Base-by-base conservation (phyloP, 2,113 vertebrate species). In the Python bivittatus region DNA sequence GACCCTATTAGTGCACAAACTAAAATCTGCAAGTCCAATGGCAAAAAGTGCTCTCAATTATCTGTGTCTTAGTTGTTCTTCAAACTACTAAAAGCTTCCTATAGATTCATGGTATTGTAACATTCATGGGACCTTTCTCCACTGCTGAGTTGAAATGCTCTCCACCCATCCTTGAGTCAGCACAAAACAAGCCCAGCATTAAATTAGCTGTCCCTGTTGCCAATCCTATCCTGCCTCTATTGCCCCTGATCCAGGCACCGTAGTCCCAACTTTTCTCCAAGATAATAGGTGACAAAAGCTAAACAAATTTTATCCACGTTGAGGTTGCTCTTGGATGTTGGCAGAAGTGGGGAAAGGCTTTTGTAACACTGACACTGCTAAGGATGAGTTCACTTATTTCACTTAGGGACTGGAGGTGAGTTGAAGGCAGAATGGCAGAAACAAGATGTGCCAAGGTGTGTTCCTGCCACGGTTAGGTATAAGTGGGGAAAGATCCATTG, bases 11-110 rank as follows among this genome's bases (percentile, higher is more conserved):
- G 22, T 7, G 23, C 0, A 87, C 94, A 42, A 25, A 6, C 54
- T 27, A 42, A 57, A 72, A 89, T 38, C 27, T 85, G 29, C 25
- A 44, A 72, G 27, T 72, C 44, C 86, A 23, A 29, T 61, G 42
- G 90, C n/a, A 91, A 85, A 91, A 56, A n/a, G 52, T 57, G 61
- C 84, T 53, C 29, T 58, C 87, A 23, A n/a, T 88, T 54, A 61
- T 89, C 33, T 44, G 2, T 25, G 57, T 56, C 48, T 56, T 60
- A 58, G 9, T 93, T 17, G 29, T 90, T 17, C 33, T 25, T 60
- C 68, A 33, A 72, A 79, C 33, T 79, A 79, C 33, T 79, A 79
- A 79, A 79, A 79, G 72, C 72, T 79, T 79, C 72, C 72, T 79
- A 79, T 79, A 79, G 72, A 79, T 79, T 42, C 20, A 33, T 79